Evolutionary conservation across 2,888 invertebrate genomes (phyloP), one percentile per base, ranked within the genome.

Genomic region (Coenonympha arcania): DNA sequence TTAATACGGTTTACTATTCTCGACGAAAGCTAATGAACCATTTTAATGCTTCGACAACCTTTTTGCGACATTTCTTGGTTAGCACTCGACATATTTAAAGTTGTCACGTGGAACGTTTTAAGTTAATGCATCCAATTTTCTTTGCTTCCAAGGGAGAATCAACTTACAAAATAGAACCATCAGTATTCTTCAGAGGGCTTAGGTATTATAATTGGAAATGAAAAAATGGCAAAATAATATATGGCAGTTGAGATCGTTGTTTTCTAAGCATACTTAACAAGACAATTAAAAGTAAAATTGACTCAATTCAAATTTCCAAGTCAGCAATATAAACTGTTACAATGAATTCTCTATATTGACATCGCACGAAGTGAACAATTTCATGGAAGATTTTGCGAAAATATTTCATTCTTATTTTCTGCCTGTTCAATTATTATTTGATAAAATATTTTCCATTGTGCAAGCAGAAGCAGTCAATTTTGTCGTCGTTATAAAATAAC

Each of bases 111-210:
- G 39, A 39, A 39, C 24, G 24, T 39, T 39, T 9, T 13, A 22
- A 24, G 15, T 39, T 24, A 39, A 39, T 11, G 22, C 24, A 8
- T 39, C 22, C 37, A 39, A 39, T 24, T 39, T 39, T 39, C 39
- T 39, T 15, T 4, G 11, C 22, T 24, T 24, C n/a, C n/a, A n/a
- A 13, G 9, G 22, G 4, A 6, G 20, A 20, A 20, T 37, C 13
- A 13, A 39, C 15, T 24, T 24, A 24, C 24, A 13, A 24, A 39
- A 39, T 39, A 24, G 9, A 5, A 4, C 2, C 11, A 13, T 13
- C 30, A 16, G 4, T 16, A 2, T 9, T 15, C 4, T 9, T 16
- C 8, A 15, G 15, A 8, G 31, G 4, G 9, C 15, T 33, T 26
- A 1, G 15, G 8, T 16, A 15, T 8, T 8, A 16, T n/a, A n/a